phyloP scores from a whole-genome alignment of 2,797 vertebrate genomes.

The Pangasius djambal region DNA sequence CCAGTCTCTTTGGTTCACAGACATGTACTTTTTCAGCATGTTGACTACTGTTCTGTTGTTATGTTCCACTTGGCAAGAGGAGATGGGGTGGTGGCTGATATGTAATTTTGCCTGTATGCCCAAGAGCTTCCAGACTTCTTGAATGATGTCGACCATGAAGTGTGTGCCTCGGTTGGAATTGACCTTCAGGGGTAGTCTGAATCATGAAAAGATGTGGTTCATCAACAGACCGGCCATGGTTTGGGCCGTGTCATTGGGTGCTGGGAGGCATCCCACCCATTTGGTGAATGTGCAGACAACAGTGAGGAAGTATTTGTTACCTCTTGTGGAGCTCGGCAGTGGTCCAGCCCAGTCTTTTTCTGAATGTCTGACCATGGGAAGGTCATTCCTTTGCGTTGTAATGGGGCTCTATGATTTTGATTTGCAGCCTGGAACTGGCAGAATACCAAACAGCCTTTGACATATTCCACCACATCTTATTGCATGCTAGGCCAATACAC shows the following conservation, averaged over 20 bases:
- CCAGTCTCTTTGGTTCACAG: background rate
- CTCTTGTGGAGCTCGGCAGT: background rate
- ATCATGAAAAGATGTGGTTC: constrained; percentile 23
- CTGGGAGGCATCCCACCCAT: constrained; percentile 22
- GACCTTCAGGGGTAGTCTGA: background rate
- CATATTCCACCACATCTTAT: background rate
- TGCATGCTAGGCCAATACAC: constrained; percentile 30
- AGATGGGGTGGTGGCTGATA: constrained; percentile 32
- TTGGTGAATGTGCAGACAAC: constrained; percentile 38
- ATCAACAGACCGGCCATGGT: constrained; percentile 19
- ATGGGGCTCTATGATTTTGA: background rate
- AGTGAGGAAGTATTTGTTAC: constrained; percentile 44
- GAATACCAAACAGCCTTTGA: constrained; percentile 20
- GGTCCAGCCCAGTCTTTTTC: constrained; percentile 8
- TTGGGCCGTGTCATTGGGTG: constrained; percentile 26
- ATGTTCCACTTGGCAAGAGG: constrained; percentile 32
- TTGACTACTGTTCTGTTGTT: constrained; percentile 22
- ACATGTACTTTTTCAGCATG: no score
- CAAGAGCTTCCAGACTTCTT: constrained; percentile 26
- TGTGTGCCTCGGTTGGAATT: constrained; percentile 38
- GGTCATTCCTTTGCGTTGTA: background rate
- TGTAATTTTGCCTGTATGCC: constrained; percentile 26
- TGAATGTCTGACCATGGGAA: constrained; percentile 24
- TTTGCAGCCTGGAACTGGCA: constrained; percentile 32
- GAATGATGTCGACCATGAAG: constrained; percentile 30